These are phyloP conservation scores for Artibeus jamaicensis DNA, from an alignment of 2,797 vertebrate genomes.

Conservation along the genomic window DNA sequence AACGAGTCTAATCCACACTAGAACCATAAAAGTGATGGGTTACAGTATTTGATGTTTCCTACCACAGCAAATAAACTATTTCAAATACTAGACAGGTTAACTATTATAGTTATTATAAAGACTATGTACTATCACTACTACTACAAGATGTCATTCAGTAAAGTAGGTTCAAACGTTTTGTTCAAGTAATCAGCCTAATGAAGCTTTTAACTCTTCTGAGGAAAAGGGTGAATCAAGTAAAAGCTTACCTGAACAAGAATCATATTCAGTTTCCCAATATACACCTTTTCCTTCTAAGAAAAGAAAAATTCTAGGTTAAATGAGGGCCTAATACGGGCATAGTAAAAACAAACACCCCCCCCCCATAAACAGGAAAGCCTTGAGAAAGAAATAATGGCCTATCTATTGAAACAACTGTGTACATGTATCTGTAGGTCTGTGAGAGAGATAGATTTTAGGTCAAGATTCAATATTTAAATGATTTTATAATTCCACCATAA, in stretches of 20 bases:
- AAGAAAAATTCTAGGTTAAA: slow-evolving; percentile 27
- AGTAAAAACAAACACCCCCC: not conserved
- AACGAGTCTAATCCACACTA: not conserved
- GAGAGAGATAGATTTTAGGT: not conserved
- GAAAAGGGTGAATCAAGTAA: not conserved
- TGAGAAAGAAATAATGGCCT: not conserved
- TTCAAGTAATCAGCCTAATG: not conserved
- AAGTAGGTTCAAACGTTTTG: not conserved
- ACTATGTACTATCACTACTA: not conserved
- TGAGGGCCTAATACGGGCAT: not conserved
- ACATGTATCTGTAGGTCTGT: not conserved
- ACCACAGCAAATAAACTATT: not conserved
- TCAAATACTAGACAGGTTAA: not conserved
- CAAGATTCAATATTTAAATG: not conserved
- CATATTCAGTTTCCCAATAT: slow-evolving; percentile 99
- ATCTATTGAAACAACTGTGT: not conserved
- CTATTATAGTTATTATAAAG: not conserved
- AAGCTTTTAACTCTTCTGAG: not conserved
- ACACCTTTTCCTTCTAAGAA: slow-evolving; percentile 95
- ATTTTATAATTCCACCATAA: not conserved
- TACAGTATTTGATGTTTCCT: not conserved
- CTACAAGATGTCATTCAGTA: not conserved
- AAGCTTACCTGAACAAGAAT: slow-evolving; percentile 96
- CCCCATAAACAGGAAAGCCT: not conserved
- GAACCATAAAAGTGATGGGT: not conserved